Conservation (phyloP, 2,113 vertebrate genomes). For the Brachyhypopomus occidentalis region DNA sequence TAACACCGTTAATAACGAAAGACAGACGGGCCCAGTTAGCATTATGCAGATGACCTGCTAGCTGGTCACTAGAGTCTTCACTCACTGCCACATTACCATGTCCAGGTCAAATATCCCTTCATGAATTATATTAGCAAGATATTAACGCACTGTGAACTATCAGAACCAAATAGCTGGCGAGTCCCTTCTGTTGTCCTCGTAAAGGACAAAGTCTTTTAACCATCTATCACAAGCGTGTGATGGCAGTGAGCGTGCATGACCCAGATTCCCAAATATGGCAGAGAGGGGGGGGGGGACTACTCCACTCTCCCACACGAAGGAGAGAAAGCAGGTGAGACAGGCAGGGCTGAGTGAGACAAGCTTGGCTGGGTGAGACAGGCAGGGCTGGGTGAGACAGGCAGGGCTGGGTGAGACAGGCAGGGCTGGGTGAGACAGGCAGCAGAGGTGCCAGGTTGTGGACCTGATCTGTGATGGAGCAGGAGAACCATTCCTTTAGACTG, state of each 20-base stretch:
- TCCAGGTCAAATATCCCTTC: not conserved
- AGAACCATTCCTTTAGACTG: not conserved
- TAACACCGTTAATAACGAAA: not conserved
- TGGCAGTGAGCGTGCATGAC: slow-evolving; percentile 36
- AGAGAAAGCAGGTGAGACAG: not conserved
- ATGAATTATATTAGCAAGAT: not conserved
- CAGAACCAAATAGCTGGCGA: slow-evolving; percentile 24
- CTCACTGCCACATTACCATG: not conserved
- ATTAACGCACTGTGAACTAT: slow-evolving; percentile 14
- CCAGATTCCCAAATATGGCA: slow-evolving; percentile 51
- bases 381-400: not conserved
- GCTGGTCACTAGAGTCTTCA: not conserved
- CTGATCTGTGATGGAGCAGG: not conserved
- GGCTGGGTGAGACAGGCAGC: slow-evolving; percentile 3
- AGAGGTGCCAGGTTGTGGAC: not conserved
- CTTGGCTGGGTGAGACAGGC: no score
- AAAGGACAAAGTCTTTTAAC: slow-evolving; percentile 52
- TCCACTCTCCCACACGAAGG: slow-evolving; percentile 2
- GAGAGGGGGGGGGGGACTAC: slow-evolving; percentile 6
- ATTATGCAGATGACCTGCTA: not conserved
- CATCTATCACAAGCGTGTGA: slow-evolving; percentile 49
- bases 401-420: slow-evolving; percentile 2
- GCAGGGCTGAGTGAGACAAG: slow-evolving; percentile 2
- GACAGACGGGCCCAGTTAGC: not conserved
- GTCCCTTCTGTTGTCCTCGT: slow-evolving; percentile 47